Percentiles rank a stretch among this genome's conserved stretches.
Evolutionary conservation across 2,797 vertebrate species (phyloP).

Genomic region (Astyanax mexicanus): DNA sequence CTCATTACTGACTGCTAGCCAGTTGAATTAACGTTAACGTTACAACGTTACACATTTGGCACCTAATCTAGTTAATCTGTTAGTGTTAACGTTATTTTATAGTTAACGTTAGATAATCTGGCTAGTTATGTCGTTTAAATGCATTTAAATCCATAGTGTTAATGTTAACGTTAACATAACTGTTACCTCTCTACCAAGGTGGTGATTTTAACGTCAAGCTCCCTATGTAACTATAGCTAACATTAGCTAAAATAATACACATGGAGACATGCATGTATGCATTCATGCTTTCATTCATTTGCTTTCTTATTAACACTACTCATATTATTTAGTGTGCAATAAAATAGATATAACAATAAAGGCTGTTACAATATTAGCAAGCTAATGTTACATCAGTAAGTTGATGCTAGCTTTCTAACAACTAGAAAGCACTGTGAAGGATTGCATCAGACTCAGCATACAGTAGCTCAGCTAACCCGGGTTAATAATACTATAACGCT

Average conservation of each 20-base stretch:
- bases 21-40: too few species aligned
- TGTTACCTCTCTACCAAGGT: too few species aligned
- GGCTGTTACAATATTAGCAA: background rate
- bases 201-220: too few species aligned
- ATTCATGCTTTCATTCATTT: background rate
- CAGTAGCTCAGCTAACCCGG: too few species aligned
- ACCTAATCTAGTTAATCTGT: too few species aligned
- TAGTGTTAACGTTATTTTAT: too few species aligned
- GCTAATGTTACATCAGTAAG: background rate
- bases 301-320: background rate
- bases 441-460: constrained; percentile 75
- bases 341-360: constrained; percentile 11
- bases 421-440: background rate
- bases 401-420: background rate
- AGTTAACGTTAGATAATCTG: too few species aligned
- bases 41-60: background rate
- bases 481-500: background rate
- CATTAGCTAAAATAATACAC: too few species aligned
- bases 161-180: too few species aligned
- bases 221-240: too few species aligned
- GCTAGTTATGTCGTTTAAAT: too few species aligned
- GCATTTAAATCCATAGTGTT: too few species aligned
- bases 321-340: background rate
- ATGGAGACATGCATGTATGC: background rate
- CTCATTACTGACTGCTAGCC: background rate